Evolutionary conservation across 1,140 invertebrate species (phyloP).

Genomic region (Calliphora vicina): DNA sequence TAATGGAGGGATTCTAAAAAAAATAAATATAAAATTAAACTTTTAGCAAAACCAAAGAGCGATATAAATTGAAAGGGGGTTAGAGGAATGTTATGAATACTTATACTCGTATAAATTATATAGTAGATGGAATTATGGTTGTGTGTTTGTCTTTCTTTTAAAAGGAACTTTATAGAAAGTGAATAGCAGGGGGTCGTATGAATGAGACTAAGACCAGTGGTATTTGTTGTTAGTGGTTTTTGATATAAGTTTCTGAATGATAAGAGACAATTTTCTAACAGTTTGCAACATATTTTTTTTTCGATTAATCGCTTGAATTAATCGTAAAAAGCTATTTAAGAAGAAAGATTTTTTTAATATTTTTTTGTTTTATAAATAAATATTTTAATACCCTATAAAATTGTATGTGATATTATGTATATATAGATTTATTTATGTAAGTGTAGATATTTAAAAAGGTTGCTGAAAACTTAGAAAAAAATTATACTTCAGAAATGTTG

Average conservation of each 20-base stretch:
- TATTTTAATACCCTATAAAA: neutral
- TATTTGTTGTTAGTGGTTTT: neutral
- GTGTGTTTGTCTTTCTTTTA: no score
- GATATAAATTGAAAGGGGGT: neutral
- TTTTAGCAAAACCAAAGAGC: slow-evolving; percentile 19
- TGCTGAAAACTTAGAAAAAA: no score
- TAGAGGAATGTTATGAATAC: neutral
- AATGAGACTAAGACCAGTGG: neutral
- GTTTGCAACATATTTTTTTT: slow-evolving; percentile 31
- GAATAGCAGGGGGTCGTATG: no score
- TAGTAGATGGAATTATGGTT: neutral
- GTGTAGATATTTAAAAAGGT: no score
- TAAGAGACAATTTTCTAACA: slow-evolving; percentile 31
- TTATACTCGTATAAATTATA: neutral
- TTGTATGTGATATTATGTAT: no score
- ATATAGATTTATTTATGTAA: no score
- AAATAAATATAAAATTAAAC: slow-evolving; percentile 1
- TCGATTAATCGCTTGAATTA: slow-evolving; percentile 35
- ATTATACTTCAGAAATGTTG: no score
- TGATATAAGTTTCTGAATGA: slow-evolving; percentile 8
- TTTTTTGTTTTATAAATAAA: neutral
- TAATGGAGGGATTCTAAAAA: neutral
- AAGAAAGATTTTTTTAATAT: neutral
- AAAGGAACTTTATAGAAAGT: slow-evolving; percentile 3
- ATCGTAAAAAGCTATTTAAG: slow-evolving; percentile 25